These are phyloP conservation scores for Clamator glandarius DNA, from an alignment of 2,797 vertebrate genomes.

Conservation along the genomic window DNA sequence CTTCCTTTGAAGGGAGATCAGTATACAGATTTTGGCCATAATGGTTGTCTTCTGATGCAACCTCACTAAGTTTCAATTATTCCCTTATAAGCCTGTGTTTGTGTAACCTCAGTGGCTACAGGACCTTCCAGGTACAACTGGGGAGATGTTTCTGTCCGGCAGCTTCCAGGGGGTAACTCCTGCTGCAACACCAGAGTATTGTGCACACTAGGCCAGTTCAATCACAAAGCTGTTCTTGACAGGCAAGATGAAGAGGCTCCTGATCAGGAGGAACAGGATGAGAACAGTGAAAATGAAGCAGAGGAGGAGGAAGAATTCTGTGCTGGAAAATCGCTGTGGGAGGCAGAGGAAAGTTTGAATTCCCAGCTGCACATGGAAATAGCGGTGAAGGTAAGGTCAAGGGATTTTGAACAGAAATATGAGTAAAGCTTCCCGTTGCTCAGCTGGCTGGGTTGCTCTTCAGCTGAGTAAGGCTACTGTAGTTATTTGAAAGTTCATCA, in stretches of 20 bases:
- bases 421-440: neutral
- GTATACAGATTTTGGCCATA: neutral
- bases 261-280: constrained; percentile 66
- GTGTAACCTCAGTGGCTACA: neutral
- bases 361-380: constrained; percentile 56
- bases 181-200: neutral
- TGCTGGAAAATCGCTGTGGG: constrained; percentile 71
- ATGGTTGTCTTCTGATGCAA: neutral
- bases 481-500: neutral
- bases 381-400: constrained; percentile 77
- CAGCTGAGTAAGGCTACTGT: neutral
- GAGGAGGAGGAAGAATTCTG: constrained; percentile 81
- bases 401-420: neutral
- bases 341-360: constrained; percentile 65
- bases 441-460: neutral
- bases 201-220: neutral
- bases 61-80: neutral
- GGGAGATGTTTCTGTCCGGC: neutral
- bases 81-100: neutral
- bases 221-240: constrained; percentile 28
- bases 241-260: constrained; percentile 75
- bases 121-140: neutral
- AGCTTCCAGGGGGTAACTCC: neutral
- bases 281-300: constrained; percentile 80
- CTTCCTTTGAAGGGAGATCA: neutral